Base-by-base conservation (phyloP, 2,113 vertebrate genomes). In the Menura novaehollandiae region DNA sequence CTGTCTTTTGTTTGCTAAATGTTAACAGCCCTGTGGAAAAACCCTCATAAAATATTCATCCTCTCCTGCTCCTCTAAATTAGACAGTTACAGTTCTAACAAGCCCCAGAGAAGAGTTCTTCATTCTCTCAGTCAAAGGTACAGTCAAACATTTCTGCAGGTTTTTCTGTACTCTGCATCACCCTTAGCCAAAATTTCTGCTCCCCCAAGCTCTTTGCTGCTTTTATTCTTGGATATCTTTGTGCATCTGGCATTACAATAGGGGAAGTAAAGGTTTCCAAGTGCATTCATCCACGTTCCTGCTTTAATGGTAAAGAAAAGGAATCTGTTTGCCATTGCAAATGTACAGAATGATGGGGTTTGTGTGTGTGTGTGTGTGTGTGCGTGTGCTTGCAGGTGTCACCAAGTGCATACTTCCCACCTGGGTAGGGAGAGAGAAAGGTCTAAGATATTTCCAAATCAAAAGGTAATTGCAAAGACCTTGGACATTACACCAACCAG, bases 11-110 rank as follows among this genome's bases (percentile, higher is more conserved):
- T 95, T 97, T 94, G 87, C 69, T 95, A 86, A 93, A 95, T 92
- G 91, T 95, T 96, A 95, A 88, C 88, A 97, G 91, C 74, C 75
- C 76, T 81, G 72, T 91, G 93, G 95, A 91, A 96, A 96, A 88
- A 88, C 84, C 95, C 95, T 90, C 85, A 95, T 96, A 97, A 97
- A 94, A 96, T 97, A 97, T 97, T 96, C 95, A 97, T 96, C 91
- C 89, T 93, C 64, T 85, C 75, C 94, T 78, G 44, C 46, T 96
- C 37, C 67, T 94, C 73, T 93, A 90, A 97, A 95, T 96, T 96
- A 96, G 89, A 74, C 63, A 87, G 87, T 75, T 96, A 95, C 55
- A 94, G 92, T 92, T 94, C 91, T 89, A 94, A 94, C 95, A 96
- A 96, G 96, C 74, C 95, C 81, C 79, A 68, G 79, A 95, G 88